Percentiles rank a stretch among this genome's conserved stretches.
phyloP scores from a whole-genome alignment of 2,888 invertebrate species.

The Embidobia sp. region DNA sequence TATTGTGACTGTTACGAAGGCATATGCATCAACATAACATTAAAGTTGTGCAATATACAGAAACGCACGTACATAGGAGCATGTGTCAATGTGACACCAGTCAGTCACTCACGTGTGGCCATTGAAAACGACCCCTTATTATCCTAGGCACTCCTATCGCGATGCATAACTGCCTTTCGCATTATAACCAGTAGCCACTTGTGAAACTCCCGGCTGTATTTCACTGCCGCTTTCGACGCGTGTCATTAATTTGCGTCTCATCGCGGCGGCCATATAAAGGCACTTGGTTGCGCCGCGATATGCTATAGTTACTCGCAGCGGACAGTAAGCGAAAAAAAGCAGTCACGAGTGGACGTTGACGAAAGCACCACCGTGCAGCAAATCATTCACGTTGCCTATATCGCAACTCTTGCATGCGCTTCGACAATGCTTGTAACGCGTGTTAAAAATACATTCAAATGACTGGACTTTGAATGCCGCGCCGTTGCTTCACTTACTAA shows the following conservation, averaged over 20 bases:
- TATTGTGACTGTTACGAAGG: slow-evolving; percentile 53
- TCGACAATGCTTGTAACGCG: slow-evolving; percentile 22
- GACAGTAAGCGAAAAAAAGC: slow-evolving; percentile 45
- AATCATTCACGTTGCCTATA: slow-evolving; percentile 54
- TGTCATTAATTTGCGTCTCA: slow-evolving; percentile 74
- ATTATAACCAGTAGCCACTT: slow-evolving; percentile 67
- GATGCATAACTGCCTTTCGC: slow-evolving; percentile 64
- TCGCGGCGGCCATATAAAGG: slow-evolving; percentile 65
- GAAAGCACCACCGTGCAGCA: slow-evolving; percentile 60
- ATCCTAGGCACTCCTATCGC: slow-evolving; percentile 73
- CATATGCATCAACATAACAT: slow-evolving; percentile 48
- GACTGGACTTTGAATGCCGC: slow-evolving; percentile 16
- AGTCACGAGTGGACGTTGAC: slow-evolving; percentile 41
- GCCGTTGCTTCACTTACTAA: too few relatives aligned
- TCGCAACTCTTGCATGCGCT: slow-evolving; percentile 11
- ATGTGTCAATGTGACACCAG: slow-evolving; percentile 67
- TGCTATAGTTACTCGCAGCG: slow-evolving; percentile 46
- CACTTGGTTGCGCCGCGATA: slow-evolving; percentile 53
- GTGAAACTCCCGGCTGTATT: slow-evolving; percentile 72
- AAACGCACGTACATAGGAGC: slow-evolving; percentile 44
- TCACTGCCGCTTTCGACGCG: slow-evolving; percentile 75
- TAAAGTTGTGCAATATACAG: slow-evolving; percentile 50
- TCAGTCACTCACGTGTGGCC: slow-evolving; percentile 66
- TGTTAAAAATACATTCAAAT: slow-evolving; percentile 35
- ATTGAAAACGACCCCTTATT: slow-evolving; percentile 73